Base-by-base conservation (phyloP, 2,797 vertebrate species). In the Spinibarbus caldwelli region DNA sequence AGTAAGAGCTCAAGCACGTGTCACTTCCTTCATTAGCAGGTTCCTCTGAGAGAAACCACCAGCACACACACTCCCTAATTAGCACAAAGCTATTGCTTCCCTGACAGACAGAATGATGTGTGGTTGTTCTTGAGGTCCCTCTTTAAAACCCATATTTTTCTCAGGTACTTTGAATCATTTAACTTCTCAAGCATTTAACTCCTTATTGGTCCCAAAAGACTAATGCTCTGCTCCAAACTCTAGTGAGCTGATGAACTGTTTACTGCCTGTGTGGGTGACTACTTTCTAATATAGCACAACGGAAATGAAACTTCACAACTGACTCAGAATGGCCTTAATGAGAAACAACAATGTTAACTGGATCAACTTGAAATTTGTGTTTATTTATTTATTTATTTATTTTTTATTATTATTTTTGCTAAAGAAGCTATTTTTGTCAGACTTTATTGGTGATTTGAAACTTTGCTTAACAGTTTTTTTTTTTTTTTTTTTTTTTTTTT, bases 1-100 rank as follows among this genome's bases (percentile, higher is more conserved):
- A 78, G 45, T 68, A 29, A 57, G 82, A 77, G 34, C 62, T 41
- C 62, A 41, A 19, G 72, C 59, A 57, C 3, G n/a, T 68, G 82
- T 83, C 81, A 83, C 79, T 80, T 80, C 31, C 64, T 80, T 77
- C 59, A 77, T 68, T 59, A 84, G 36, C 26, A 4, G 14, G n/a
- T 36, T 84, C 62, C 64, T 78, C 66, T 26, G 83, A 62, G 76
- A 68, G 52, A 45, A 71, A 62, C 36, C 49, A 62, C 49, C 14
- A 62, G 64, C 49, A 26, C 26, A 67, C 80, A 41, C 36, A 43
- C 57, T 78, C 29, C 52, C 64, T 47, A 78, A 79, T 72, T 85
- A 85, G 38, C 66, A 72, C 14, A 71, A 47, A 79, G 36, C 17
- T 36, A 78, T 45, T 52, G 2, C 75, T 19, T 14, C 29, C 36